phyloP scores from a whole-genome alignment of 1,140 invertebrate species.

The Drosophila tropicalis region DNA sequence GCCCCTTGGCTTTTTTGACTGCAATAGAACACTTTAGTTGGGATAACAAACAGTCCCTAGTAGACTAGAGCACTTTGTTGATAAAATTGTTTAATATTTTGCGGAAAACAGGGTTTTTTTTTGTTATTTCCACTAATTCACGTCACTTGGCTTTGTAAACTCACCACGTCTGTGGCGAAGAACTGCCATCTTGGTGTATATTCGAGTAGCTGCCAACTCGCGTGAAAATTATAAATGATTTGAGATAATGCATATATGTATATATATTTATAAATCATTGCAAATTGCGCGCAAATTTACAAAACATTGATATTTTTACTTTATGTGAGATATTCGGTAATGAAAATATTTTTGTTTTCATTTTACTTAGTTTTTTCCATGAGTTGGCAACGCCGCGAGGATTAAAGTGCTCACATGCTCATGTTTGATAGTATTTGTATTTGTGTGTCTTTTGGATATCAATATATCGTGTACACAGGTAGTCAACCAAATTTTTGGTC shows the following conservation, averaged over 20 bases:
- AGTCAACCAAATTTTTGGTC: constrained; percentile 16
- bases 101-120: constrained; percentile 40
- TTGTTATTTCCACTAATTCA: constrained; percentile 71
- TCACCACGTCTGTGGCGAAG: constrained; percentile 63
- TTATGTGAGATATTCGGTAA: background rate
- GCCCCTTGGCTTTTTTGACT: background rate
- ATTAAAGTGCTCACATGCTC: constrained; percentile 2
- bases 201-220: constrained; percentile 46
- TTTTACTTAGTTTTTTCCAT: background rate
- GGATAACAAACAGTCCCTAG: background rate
- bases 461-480: constrained; percentile 14
- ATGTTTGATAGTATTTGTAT: background rate
- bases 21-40: background rate
- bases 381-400: background rate
- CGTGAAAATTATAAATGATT: constrained; percentile 6
- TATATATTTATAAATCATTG: background rate
- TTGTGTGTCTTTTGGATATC: constrained; percentile 1
- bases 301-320: background rate
- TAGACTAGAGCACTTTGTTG: constrained; percentile 18
- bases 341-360: background rate
- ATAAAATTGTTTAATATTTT: constrained; percentile 39
- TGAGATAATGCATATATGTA: constrained; percentile 4
- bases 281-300: constrained; percentile 11
- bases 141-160: constrained; percentile 65
- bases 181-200: constrained; percentile 48